A percentile compares a stretch with the other conserved stretches of the same genome.
These are phyloP conservation scores for Bombus waltoni DNA, from an alignment of 1,140 invertebrate species.

Conservation along the genomic window DNA sequence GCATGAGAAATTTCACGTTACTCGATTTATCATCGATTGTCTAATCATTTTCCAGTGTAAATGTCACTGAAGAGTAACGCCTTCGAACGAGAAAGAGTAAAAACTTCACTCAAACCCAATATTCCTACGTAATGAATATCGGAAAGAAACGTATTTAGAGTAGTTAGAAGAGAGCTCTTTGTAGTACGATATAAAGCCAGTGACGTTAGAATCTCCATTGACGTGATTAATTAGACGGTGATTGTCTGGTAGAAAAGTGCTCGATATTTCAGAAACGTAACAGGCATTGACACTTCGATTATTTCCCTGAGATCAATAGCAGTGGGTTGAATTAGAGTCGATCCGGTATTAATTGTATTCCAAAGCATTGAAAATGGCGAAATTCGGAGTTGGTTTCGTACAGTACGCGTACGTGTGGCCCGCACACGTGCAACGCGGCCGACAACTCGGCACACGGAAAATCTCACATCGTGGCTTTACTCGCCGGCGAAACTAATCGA, in stretches of 20 bases:
- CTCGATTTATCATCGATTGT: not conserved
- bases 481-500: slow-evolving; percentile 69
- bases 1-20: not conserved
- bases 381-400: not conserved
- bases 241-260: not conserved
- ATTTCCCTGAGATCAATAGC: not conserved
- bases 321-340: not conserved
- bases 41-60: too few relatives aligned
- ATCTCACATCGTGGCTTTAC: slow-evolving; percentile 48
- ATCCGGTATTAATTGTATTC: slow-evolving; percentile 32
- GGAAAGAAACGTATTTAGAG: not conserved
- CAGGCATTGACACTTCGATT: not conserved
- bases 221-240: not conserved
- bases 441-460: slow-evolving; percentile 13
- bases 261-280: not conserved
- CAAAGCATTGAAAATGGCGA: slow-evolving; percentile 15
- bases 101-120: not conserved
- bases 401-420: not conserved
- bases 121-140: not conserved
- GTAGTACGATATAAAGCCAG: not conserved
- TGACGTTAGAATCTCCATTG: not conserved
- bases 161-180: not conserved
- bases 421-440: not conserved
- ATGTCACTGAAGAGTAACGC: not conserved
- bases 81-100: rapidly evolving